These are phyloP conservation scores for Nebria ingens DNA, from an alignment of 1,140 invertebrate genomes.

Conservation along the genomic window DNA sequence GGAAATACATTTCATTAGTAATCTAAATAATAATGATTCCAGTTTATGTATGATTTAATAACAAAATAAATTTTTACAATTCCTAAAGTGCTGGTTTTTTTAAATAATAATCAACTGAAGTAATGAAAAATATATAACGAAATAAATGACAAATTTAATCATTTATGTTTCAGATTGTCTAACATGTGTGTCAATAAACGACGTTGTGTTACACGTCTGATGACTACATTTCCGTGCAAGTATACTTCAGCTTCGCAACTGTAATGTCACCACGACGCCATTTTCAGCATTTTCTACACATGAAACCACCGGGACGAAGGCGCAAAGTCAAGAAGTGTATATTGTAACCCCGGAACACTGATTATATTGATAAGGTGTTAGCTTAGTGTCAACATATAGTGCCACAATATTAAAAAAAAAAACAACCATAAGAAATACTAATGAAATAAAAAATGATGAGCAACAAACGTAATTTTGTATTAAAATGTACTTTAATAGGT, in stretches of 20 bases:
- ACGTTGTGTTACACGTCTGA: no score
- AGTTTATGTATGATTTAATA: no score
- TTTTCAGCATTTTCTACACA: slow-evolving; percentile 20
- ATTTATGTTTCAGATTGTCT: not conserved
- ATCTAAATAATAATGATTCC: no score
- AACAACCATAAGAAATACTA: not conserved
- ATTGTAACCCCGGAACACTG: slow-evolving; percentile 5
- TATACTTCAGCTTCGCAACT: not conserved
- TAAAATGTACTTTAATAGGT: slow-evolving; percentile 24
- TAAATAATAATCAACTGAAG: no score
- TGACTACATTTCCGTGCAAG: no score
- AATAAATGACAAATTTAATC: no score
- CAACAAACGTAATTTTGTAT: slow-evolving; percentile 27
- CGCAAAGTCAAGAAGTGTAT: not conserved
- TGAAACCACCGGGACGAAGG: slow-evolving; percentile 28
- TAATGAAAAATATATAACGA: no score
- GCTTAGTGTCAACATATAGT: slow-evolving; percentile 10
- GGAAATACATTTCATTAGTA: no score
- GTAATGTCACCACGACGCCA: not conserved
- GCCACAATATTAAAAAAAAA: slow-evolving; percentile 1
- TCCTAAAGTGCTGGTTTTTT: no score
- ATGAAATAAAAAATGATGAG: slow-evolving; percentile 22
- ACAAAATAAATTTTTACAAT: no score
- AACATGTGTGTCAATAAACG: not conserved
- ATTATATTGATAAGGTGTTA: not conserved